These are phyloP conservation scores for Malurus alboscapulatus DNA, from an alignment of 2,113 vertebrate species.

Conservation along the genomic window DNA sequence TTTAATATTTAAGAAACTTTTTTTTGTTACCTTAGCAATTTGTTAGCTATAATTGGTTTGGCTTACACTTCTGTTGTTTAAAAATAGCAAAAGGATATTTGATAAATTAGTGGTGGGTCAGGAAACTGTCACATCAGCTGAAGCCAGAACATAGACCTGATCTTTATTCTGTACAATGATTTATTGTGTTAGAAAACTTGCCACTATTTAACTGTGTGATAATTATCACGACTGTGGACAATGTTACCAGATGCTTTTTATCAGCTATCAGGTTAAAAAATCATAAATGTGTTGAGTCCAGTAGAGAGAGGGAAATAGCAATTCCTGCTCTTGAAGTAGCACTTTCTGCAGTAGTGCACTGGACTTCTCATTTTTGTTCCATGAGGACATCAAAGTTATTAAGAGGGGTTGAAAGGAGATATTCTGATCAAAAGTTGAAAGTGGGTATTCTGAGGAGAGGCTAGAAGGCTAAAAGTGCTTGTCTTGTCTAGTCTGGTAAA, in stretches of 20 bases:
- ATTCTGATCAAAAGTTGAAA: not conserved
- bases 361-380: not conserved
- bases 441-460: not conserved
- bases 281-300: not conserved
- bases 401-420: not conserved
- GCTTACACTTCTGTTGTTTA: not conserved
- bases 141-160: not conserved
- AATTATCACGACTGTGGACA: not conserved
- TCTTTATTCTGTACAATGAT: not conserved
- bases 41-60: not conserved
- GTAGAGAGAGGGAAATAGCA: not conserved
- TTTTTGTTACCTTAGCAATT: not conserved
- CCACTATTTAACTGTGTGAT: not conserved
- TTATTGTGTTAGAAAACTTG: not conserved
- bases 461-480: not conserved
- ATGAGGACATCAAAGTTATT: not conserved
- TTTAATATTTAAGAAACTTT: too few species aligned
- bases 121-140: not conserved
- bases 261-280: not conserved
- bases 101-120: not conserved
- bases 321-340: not conserved
- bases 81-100: not conserved
- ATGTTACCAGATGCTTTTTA: not conserved
- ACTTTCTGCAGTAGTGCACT: not conserved
- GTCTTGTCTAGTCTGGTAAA: not conserved